phyloP scores from a whole-genome alignment of 2,797 vertebrate species.

The Syngnathus rostellatus region DNA sequence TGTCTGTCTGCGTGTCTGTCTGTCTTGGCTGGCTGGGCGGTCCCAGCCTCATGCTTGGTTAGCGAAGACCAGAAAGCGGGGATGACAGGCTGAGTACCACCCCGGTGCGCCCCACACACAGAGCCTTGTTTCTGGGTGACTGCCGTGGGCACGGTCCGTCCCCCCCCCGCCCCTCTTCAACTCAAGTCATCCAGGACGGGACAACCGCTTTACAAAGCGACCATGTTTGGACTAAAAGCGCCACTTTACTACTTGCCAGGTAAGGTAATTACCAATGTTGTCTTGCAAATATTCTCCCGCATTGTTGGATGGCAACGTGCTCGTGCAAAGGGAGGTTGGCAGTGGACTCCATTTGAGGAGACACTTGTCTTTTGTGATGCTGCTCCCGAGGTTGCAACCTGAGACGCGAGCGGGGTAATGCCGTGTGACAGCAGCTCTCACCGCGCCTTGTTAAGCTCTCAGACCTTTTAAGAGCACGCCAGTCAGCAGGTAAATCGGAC shows the following conservation, averaged over 20 bases:
- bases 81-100: constrained; percentile 70
- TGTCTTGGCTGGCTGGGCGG: constrained; percentile 60
- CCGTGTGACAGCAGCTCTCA: constrained; percentile 47
- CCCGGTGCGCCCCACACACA: constrained; percentile 59
- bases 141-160: constrained; percentile 47
- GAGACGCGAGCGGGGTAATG: constrained; percentile 40
- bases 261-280: constrained; percentile 62
- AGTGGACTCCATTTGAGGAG: constrained; percentile 42
- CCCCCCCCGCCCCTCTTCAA: constrained; percentile 42
- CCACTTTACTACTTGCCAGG: constrained; percentile 96
- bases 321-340: constrained; percentile 26
- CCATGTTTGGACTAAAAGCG: constrained; percentile 97
- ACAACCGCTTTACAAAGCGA: constrained; percentile 56
- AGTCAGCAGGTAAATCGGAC: constrained; percentile 48
- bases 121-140: constrained; percentile 63
- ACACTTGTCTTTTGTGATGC: constrained; percentile 46
- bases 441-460: constrained; percentile 41
- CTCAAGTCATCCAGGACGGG: constrained; percentile 63
- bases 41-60: constrained; percentile 63
- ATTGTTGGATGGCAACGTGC: constrained; percentile 8
- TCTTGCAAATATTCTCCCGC: background rate
- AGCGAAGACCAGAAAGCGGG: constrained; percentile 62
- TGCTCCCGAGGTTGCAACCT: constrained; percentile 49
- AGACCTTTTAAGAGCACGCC: constrained; percentile 30
- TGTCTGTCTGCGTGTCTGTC: constrained; percentile 32